Evolutionary conservation across 2,113 vertebrate species (phyloP).

Genomic region (Prinia subflava): DNA sequence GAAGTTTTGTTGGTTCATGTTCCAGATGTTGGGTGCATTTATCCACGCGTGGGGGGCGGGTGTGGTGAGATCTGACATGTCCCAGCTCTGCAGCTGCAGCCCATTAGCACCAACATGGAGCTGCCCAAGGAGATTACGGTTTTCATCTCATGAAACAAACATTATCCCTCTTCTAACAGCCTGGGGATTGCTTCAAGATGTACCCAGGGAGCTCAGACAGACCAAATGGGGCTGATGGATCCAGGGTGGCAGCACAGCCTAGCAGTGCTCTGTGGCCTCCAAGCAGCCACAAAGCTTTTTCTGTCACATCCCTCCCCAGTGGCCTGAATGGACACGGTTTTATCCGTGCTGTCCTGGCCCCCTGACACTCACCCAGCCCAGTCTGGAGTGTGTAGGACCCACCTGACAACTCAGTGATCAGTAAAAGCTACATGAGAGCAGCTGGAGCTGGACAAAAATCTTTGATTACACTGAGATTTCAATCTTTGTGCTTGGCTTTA

Average conservation of each 20-base stretch:
- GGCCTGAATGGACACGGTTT: accelerated
- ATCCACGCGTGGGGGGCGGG: accelerated
- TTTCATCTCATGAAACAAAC: background rate
- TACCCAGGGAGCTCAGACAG: background rate
- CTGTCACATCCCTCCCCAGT: background rate
- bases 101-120: slow-evolving; percentile 1
- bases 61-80: background rate
- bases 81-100: slow-evolving; percentile 59
- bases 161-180: background rate
- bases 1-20: background rate
- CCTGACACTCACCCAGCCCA: background rate
- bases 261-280: background rate
- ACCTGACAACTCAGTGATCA: background rate
- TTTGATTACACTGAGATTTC: background rate
- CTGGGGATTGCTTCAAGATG: slow-evolving; percentile 32
- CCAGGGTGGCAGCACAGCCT: background rate
- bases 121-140: background rate
- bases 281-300: background rate
- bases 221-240: background rate
- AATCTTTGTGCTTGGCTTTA: background rate
- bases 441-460: background rate
- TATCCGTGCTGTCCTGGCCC: background rate
- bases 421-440: background rate
- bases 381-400: background rate
- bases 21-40: background rate